Conservation (phyloP, 2,888 invertebrate species). For the Hirudinaria manillensis region DNA sequence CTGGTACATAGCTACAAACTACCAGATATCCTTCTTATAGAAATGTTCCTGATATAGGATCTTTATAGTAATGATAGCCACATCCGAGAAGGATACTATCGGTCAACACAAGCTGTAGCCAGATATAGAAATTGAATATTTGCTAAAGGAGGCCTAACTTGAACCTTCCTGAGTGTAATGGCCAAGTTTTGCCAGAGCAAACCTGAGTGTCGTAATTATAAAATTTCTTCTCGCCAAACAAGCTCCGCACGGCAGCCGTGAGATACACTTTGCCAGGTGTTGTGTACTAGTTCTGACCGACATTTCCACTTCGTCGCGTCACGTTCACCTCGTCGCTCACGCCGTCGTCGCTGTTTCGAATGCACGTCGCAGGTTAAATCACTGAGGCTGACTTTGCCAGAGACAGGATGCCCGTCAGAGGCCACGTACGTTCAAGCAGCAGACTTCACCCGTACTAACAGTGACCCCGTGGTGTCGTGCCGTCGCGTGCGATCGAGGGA, state of each 20-base stretch:
- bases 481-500: background rate
- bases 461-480: constrained; percentile 7
- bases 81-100: constrained; percentile 13
- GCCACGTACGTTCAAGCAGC: background rate
- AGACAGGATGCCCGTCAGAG: background rate
- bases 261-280: background rate
- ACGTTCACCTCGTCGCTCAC: too few relatives aligned
- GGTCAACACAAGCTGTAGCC: constrained; percentile 12
- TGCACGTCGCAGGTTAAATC: background rate
- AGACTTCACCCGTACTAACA: constrained; percentile 3
- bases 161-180: constrained; percentile 27
- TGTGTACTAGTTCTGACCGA: constrained; percentile 20
- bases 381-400: background rate
- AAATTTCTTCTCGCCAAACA: constrained; percentile 17
- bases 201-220: background rate
- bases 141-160: too few relatives aligned
- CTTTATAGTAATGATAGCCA: background rate
- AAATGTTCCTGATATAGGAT: background rate
- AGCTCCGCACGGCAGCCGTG: background rate
- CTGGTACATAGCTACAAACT: constrained; percentile 1
- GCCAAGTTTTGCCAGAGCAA: constrained; percentile 10
- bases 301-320: too few relatives aligned
- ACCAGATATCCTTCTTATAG: background rate
- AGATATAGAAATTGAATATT: too few relatives aligned
- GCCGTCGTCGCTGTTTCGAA: too few relatives aligned